Base-by-base conservation (phyloP, 1,140 invertebrate species). In the Drosophila novamexicana region DNA sequence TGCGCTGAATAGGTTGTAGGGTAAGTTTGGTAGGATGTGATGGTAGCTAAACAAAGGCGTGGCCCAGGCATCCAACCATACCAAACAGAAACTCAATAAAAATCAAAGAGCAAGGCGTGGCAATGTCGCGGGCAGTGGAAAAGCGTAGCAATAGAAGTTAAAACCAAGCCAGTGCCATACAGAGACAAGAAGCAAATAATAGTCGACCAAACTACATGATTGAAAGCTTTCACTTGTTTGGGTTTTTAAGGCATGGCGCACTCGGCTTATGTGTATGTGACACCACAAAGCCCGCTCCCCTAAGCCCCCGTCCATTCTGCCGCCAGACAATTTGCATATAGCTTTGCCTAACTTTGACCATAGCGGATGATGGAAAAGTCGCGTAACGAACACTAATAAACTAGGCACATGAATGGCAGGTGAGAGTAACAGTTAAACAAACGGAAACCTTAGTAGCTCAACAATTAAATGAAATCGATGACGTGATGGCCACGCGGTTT, bases 141-240 rank as follows among this genome's bases (percentile, higher is more conserved):
- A 69, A 78, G 66, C 81, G 77, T 80, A 69, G 73, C 77, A 50
- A 81, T 81, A 77, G 79, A 81, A 81, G 81, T 81, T 81, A 67
- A 82, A 82, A 74, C 75, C 79, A 64, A 63, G 32, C 47, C 40
- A 32, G 40, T 14, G 40, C 18, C 50, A 3, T 14, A 8, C 32
- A 2, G 1, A 22, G 39, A 18, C 12, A 22, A 16, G 42, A 12
- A 9, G 22, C 7, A 49, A 2, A 12, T 44, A 75, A 54, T 56
- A 66, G 58, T 64, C 79, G 59, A 70, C 56, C 70, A 44, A 77
- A 47, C 77, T 75, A 84, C 69, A 84, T 84, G 81, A 84, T 84
- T 84, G 81, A 84, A 84, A 85, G 81, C 81, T 84, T 84, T 84
- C 81, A 81, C 81, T 85, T 84, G 81, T 73, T 83, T 85, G 77